These are phyloP conservation scores for Acanthosepion pharaonis DNA, from an alignment of 2,888 invertebrate genomes.

Conservation along the genomic window DNA sequence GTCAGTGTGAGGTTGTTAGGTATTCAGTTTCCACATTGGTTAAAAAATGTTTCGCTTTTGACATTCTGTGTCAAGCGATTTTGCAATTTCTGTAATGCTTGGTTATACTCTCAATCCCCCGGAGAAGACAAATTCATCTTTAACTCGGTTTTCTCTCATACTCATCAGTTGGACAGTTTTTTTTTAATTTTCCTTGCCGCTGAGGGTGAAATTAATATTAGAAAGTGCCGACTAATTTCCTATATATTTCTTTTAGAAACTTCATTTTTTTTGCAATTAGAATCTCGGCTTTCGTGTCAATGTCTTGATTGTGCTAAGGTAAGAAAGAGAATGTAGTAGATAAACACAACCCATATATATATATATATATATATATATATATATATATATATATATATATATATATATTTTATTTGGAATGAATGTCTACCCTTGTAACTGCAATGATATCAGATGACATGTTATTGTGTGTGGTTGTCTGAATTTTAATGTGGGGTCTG, in stretches of 20 bases:
- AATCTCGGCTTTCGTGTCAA: constrained; percentile 33
- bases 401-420: too few species aligned
- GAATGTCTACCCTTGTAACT: too few species aligned
- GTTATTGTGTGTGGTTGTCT: too few species aligned
- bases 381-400: too few species aligned
- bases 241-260: not conserved
- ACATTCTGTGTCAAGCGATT: not conserved
- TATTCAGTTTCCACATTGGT: not conserved
- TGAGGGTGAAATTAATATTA: constrained; percentile 20
- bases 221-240: not conserved
- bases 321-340: not conserved
- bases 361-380: too few species aligned
- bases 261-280: not conserved
- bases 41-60: not conserved
- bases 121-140: not conserved
- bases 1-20: not conserved
- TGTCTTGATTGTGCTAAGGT: not conserved
- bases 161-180: not conserved
- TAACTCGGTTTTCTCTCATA: not conserved
- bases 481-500: too few species aligned
- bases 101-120: not conserved
- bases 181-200: not conserved
- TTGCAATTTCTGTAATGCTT: constrained; percentile 4
- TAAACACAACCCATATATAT: too few species aligned
- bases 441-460: too few species aligned